Evolutionary conservation across 2,888 invertebrate species (phyloP), one percentile per base, ranked within the genome.

Genomic region (Ichneumon xanthorius): DNA sequence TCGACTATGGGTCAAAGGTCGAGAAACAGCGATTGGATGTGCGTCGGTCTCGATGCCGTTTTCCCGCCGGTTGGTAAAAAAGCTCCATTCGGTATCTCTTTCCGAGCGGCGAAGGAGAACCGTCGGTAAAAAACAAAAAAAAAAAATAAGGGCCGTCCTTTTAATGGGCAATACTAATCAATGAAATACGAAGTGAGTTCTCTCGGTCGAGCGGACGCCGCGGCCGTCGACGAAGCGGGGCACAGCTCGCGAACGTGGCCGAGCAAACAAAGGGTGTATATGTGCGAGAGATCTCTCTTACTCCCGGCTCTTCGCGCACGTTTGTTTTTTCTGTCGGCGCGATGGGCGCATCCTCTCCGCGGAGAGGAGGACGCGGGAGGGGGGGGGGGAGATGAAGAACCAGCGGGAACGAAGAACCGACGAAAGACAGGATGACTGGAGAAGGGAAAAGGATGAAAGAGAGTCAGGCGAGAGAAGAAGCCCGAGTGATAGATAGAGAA

Each of bases 91-190:
- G 55, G 9, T 3, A 14, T 19, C 3, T 9, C 55, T 22, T 19
- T 53, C 53, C 48, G 48, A 16, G 19, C 9, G 55, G 0, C 40
- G 40, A 40, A 82, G 71, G 80, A 85, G 87, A 82, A 77, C 80
- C 72, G 88, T 87, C 88, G 90, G 78, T 92, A 92, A 92, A 92
- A 92, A 92, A 92, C 9, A 37, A 37, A 37, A 37, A 37, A 37
- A 9, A 40, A 40, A 11, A 2, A 40, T 40, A 40, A 40, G 40
- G 40, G 92, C 91, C 90, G 90, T 91, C 90, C 92, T 92, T 93
- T 92, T 93, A 93, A 93, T 93, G 92, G 93, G 91, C 91, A 93
- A 93, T 93, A 92, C 92, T 92, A 92, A 92, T 93, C 93, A 93
- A 93, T 93, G 93, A 93, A 93, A 93, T 92, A 93, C 93, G 93